Evolutionary conservation across 2,888 invertebrate genomes (phyloP), one percentile per base, ranked within the genome.

Genomic region (Thera obeliscata): DNA sequence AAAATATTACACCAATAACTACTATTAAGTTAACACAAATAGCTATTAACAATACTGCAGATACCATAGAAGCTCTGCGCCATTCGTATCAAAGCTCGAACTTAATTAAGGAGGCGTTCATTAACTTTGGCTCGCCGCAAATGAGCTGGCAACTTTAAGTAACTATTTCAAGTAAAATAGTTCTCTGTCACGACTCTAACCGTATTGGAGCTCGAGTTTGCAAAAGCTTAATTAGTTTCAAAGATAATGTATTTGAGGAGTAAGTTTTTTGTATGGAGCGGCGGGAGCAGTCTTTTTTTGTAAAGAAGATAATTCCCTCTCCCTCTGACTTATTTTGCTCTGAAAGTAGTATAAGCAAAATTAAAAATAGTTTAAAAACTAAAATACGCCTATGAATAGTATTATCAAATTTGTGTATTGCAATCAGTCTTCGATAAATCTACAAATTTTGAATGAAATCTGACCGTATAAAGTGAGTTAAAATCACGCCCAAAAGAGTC

Each of bases 21-120:
- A 52, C 9, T 8, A 12, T 9, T 56, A 38, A 48, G 43, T 46
- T 3, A 56, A 61, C 12, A 2, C 46, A 62, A 35, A 57, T 67
- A 57, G 22, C 33, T 22, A 50, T 65, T 60, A 43, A 65, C 56
- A 41, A 56, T 61, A 55, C 64, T 68, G 68, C 68, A 61, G 68
- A 64, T 69, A 55, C 9, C n/a, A 65, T 58, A 48, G 55, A 66
- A 66, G 56, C 67, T 66, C 67, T 41, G 59, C 71, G 75, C 72
- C 77, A 84, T 82, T 81, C 78, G 79, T 83, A 81, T 82, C 76
- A 81, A 81, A 80, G 76, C 77, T 73, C 58, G 65, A 79, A 83
- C 80, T 87, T 81, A 83, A 87, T 87, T 86, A 87, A 85, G 79
- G 74, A 74, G 73, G 69, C 80, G 81, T 81, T 83, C 81, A 82